A percentile compares a stretch with the other conserved stretches of the same genome.
These are phyloP conservation scores for Enteromius argenteus DNA, from an alignment of 2,797 vertebrate genomes.

Conservation along the genomic window DNA sequence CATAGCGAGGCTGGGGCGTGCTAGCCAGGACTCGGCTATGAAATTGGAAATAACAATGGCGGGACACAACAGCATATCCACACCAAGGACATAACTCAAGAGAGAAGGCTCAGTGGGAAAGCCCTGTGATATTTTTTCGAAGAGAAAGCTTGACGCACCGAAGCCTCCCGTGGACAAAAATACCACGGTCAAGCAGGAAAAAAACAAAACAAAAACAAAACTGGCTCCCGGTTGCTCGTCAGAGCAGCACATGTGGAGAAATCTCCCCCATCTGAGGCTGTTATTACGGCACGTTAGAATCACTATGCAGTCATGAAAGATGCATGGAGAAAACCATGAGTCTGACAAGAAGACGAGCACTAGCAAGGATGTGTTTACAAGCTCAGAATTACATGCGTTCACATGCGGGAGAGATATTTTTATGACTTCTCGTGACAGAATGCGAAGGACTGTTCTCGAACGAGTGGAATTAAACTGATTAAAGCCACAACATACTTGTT, in stretches of 20 bases:
- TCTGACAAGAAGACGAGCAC: conserved; percentile 41
- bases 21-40: conserved; percentile 72
- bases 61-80: conserved; percentile 75
- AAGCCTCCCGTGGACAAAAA: conserved; percentile 33
- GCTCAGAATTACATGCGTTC: conserved; percentile 29
- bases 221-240: conserved; percentile 49
- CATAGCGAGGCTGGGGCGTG: conserved; percentile 69
- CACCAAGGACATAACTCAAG: conserved; percentile 62
- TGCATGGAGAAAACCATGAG: conserved; percentile 67
- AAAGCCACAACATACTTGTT: conserved; percentile 18
- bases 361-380: conserved; percentile 34
- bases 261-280: conserved; percentile 58
- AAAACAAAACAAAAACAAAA: background rate
- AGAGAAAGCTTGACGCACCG: conserved; percentile 45
- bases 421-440: background rate
- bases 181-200: conserved; percentile 66
- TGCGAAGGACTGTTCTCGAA: background rate
- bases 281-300: conserved; percentile 74
- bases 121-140: conserved; percentile 56
- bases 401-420: conserved; percentile 2
- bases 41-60: conserved; percentile 79
- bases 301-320: conserved; percentile 74
- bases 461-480: conserved; percentile 29
- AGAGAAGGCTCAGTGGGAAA: conserved; percentile 55
- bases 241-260: conserved; percentile 34